Evolutionary conservation across 2,888 invertebrate species (phyloP).

Genomic region (Seira sanloemensis): DNA sequence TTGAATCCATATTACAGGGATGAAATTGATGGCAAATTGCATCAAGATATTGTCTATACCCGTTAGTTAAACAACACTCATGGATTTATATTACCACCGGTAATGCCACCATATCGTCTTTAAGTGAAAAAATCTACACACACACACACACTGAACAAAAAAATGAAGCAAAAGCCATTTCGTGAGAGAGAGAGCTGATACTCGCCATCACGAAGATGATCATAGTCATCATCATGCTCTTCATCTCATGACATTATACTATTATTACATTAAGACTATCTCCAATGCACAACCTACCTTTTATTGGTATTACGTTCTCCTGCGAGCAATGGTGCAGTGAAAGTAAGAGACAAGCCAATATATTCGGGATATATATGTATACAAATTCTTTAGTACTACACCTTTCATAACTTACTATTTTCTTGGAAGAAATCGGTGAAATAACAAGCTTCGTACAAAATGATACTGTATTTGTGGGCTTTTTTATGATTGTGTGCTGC

Average conservation of each 20-base stretch:
- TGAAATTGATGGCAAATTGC: conserved; percentile 46
- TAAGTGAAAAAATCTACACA: not conserved
- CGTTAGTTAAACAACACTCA: conserved; percentile 13
- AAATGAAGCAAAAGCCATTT: not conserved
- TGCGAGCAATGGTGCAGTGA: too few species aligned
- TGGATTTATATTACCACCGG: too few species aligned
- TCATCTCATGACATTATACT: conserved; percentile 58
- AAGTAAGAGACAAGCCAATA: too few species aligned
- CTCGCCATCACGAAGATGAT: conserved; percentile 6
- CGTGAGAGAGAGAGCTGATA: too few species aligned
- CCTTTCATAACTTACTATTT: conserved; percentile 53
- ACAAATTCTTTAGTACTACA: too few species aligned
- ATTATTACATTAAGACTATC: conserved; percentile 62
- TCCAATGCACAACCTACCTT: conserved; percentile 53
- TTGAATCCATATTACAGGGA: conserved; percentile 4
- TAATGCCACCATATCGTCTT: not conserved
- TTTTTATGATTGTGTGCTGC: conserved; percentile 54
- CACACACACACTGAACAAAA: not conserved
- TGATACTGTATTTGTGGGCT: conserved; percentile 26
- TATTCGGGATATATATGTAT: too few species aligned
- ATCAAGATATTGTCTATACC: conserved; percentile 39
- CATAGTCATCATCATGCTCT: conserved; percentile 30
- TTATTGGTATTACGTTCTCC: not conserved
- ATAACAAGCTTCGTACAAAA: conserved; percentile 14
- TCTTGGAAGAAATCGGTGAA: conserved; percentile 24